Evolutionary conservation across 2,797 vertebrate species (phyloP).

Genomic region (Sciaenops ocellatus): DNA sequence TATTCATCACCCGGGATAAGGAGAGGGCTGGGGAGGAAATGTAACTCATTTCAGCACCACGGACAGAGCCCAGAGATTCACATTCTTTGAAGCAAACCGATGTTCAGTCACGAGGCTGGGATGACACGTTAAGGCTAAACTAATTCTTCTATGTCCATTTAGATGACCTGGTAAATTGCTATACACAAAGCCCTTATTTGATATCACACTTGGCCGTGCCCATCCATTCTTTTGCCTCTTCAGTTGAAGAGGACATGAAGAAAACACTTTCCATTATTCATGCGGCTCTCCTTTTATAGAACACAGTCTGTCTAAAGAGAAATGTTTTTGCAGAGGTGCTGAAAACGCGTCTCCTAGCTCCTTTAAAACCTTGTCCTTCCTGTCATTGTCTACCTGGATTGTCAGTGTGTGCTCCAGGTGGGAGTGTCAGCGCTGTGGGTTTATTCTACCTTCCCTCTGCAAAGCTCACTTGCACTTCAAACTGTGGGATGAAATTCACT

Average conservation of each 20-base stretch:
- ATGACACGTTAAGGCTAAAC: constrained; percentile 7
- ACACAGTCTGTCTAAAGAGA: constrained; percentile 35
- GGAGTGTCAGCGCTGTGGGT: constrained; percentile 44
- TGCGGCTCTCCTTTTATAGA: constrained; percentile 52
- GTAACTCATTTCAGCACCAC: constrained; percentile 73
- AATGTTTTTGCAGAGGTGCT: constrained; percentile 19
- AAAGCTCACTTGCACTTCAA: constrained; percentile 27
- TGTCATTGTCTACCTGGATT: constrained; percentile 33
- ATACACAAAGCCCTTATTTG: neutral
- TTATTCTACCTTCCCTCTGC: constrained; percentile 27
- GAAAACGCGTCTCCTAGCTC: constrained; percentile 6
- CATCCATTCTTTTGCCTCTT: constrained; percentile 9
- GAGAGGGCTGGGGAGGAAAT: constrained; percentile 15
- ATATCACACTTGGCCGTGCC: constrained; percentile 4
- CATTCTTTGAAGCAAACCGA: constrained; percentile 5
- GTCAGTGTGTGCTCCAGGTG: constrained; percentile 29
- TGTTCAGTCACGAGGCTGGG: neutral
- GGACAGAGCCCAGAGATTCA: constrained; percentile 67
- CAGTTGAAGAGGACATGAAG: constrained; percentile 27
- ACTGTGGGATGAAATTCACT: constrained; percentile 31
- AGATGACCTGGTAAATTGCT: constrained; percentile 3
- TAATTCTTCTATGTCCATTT: neutral
- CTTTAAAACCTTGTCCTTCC: constrained; percentile 2
- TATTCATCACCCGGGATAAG: constrained; percentile 45
- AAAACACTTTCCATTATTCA: constrained; percentile 74